These are phyloP conservation scores for Cybosia mesomella DNA, from an alignment of 2,888 invertebrate species.

Conservation along the genomic window DNA sequence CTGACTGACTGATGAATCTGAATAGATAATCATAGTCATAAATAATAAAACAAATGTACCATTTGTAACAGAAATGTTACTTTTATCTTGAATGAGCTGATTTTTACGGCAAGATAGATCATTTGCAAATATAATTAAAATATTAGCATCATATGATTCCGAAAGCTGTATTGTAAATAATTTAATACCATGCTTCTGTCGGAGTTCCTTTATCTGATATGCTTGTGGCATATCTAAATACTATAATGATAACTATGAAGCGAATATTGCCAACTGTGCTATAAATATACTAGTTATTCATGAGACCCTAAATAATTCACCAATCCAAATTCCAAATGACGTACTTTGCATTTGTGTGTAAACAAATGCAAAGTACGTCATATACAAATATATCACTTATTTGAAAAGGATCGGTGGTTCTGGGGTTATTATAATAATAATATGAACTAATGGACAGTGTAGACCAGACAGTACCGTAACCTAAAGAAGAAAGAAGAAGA, in stretches of 20 bases:
- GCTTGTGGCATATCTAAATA: background rate
- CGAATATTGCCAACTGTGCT: background rate
- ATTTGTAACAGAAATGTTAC: background rate
- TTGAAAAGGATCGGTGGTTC: background rate
- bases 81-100: background rate
- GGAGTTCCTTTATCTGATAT: slow-evolving; percentile 17
- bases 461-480: too few relatives aligned
- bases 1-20: too few relatives aligned
- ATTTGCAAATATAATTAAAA: slow-evolving; percentile 1
- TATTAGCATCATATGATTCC: slow-evolving; percentile 5
- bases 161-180: slow-evolving; percentile 1
- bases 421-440: background rate
- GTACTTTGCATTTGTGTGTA: too few relatives aligned
- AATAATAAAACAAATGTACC: background rate
- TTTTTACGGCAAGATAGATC: background rate
- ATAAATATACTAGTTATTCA: background rate
- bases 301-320: too few relatives aligned
- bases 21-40: too few relatives aligned
- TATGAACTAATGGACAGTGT: too few relatives aligned
- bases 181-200: background rate
- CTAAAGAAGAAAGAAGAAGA: background rate
- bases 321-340: too few relatives aligned
- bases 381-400: background rate
- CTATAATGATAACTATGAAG: slow-evolving; percentile 1
- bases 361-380: too few relatives aligned